phyloP scores from a whole-genome alignment of 2,113 vertebrate species.

The Gobiocypris rarus region DNA sequence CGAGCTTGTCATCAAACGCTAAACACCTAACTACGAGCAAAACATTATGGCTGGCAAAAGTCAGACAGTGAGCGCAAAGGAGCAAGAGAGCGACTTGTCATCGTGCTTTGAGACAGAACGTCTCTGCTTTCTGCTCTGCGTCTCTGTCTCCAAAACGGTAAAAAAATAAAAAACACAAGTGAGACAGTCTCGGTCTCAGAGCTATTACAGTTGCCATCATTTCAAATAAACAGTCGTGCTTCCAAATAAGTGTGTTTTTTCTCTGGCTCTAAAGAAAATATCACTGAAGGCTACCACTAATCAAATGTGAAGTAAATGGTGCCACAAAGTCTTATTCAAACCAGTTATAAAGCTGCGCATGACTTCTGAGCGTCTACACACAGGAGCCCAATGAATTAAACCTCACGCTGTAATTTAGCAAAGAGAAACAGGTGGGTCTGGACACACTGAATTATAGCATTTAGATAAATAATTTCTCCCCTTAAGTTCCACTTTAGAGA shows the following conservation, averaged over 20 bases:
- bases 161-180: slow-evolving; percentile 13
- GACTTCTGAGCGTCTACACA: slow-evolving; percentile 16
- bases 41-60: slow-evolving; percentile 31
- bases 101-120: slow-evolving; percentile 31
- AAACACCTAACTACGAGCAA: slow-evolving; percentile 42
- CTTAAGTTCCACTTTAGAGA: slow-evolving; percentile 13
- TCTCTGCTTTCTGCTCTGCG: slow-evolving; percentile 31
- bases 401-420: slow-evolving; percentile 5
- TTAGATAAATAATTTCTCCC: slow-evolving; percentile 35
- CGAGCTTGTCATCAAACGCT: slow-evolving; percentile 50
- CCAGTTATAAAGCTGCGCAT: slow-evolving; percentile 27
- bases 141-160: background rate
- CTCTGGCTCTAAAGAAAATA: slow-evolving; percentile 30
- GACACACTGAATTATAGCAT: slow-evolving; percentile 20
- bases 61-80: background rate
- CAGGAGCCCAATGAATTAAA: slow-evolving; percentile 29
- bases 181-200: slow-evolving; percentile 31
- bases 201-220: slow-evolving; percentile 37
- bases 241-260: slow-evolving; percentile 14
- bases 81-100: slow-evolving; percentile 36
- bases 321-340: slow-evolving; percentile 39
- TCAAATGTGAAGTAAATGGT: slow-evolving; percentile 40
- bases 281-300: slow-evolving; percentile 29
- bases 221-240: slow-evolving; percentile 37
- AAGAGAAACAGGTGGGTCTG: slow-evolving; percentile 35